Percentiles rank a stretch among this genome's conserved stretches.
Evolutionary conservation across 2,888 invertebrate species (phyloP).

Genomic region (Hyalella azteca): DNA sequence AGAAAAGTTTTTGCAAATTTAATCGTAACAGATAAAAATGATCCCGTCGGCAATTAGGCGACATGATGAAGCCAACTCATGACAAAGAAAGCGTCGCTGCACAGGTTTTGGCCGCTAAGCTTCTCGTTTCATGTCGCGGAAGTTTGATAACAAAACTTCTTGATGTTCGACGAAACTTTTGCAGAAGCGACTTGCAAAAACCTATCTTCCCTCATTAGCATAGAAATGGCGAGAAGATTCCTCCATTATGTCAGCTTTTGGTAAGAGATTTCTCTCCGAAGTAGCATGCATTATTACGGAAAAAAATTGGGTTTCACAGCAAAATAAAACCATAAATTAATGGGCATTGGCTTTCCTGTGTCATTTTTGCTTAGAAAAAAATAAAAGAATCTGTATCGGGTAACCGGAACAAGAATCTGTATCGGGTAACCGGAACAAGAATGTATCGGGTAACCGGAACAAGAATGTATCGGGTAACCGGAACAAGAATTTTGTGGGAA

Average conservation of each 20-base stretch:
- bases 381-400: too few species aligned
- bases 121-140: not conserved
- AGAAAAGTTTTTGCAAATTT: too few species aligned
- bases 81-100: not conserved
- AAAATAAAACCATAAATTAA: too few species aligned
- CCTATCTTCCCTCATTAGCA: slow-evolving; percentile 6
- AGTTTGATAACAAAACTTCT: slow-evolving; percentile 12
- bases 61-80: not conserved
- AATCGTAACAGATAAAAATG: slow-evolving; percentile 8
- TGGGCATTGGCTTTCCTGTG: too few species aligned
- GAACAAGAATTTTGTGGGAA: too few species aligned
- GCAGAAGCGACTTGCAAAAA: slow-evolving; percentile 5
- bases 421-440: too few species aligned
- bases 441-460: too few species aligned
- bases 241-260: not conserved
- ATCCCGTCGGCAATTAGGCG: slow-evolving; percentile 11
- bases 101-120: not conserved
- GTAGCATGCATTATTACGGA: too few species aligned
- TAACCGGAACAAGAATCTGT: too few species aligned
- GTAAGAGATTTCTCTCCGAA: not conserved
- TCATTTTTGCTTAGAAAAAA: too few species aligned
- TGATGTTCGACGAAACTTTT: slow-evolving; percentile 20
- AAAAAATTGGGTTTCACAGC: too few species aligned
- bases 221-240: slow-evolving; percentile 17
- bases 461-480: too few species aligned